Conservation (phyloP, 2,113 vertebrate species). For the Rhinogobius similis region DNA sequence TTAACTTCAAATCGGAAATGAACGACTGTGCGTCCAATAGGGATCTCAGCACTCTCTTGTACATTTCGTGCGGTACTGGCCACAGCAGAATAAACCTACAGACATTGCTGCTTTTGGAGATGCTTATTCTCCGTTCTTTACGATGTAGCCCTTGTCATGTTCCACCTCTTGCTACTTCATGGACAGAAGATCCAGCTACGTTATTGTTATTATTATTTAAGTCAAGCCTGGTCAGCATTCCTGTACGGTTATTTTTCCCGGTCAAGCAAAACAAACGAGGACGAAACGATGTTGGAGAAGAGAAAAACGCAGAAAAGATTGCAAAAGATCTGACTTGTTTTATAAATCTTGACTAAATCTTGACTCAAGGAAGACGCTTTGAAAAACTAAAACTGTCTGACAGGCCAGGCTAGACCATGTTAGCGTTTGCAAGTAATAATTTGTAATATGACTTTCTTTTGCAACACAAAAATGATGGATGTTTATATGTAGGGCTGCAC, state of each 20-base stretch:
- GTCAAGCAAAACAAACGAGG: neutral
- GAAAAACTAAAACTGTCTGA: neutral
- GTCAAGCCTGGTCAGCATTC: neutral
- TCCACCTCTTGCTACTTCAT: neutral
- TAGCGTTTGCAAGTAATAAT: neutral
- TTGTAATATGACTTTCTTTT: neutral
- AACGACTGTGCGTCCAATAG: neutral
- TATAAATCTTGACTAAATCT: neutral
- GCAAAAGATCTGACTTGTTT: neutral
- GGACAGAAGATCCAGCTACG: neutral
- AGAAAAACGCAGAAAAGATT: neutral
- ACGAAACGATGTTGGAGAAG: neutral
- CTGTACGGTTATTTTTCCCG: neutral
- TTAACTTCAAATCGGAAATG: neutral
- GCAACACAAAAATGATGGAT: neutral
- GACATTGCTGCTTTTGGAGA: neutral
- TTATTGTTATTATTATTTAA: neutral
- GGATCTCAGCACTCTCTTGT: neutral
- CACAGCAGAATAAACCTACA: neutral
- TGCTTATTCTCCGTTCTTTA: neutral
- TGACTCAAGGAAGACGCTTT: neutral
- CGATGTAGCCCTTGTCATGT: slow-evolving; percentile 1
- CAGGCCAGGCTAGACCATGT: neutral
- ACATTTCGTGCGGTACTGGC: no score
- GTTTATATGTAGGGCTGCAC: no score